phyloP scores from a whole-genome alignment of 1,140 invertebrate species.

The honey bee (Apis mellifera) region Amel_HAv3.1 CM009940.2:9894001-9894500 shows the following conservation, averaged over 20 bases:
- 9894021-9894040: not conserved
- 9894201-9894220: no score
- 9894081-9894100: no score
- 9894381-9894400: not conserved
- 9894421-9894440: not conserved
- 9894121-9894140: not conserved
- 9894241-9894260: not conserved
- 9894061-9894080: constrained; percentile 27
- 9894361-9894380: constrained; percentile 30
- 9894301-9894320: not conserved
- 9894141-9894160: not conserved
- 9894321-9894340: no score
- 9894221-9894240: not conserved
- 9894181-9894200: no score
- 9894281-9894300: not conserved
- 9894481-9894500: not conserved
- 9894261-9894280: not conserved
- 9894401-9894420: not conserved
- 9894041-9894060: not conserved
- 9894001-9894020: not conserved
- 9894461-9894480: constrained; percentile 48
- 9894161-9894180: no score
- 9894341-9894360: not conserved
- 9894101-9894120: not conserved
- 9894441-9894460: constrained; percentile 41